phyloP scores from a whole-genome alignment of 2,113 vertebrate genomes.

The Microtus ochrogaster region DNA sequence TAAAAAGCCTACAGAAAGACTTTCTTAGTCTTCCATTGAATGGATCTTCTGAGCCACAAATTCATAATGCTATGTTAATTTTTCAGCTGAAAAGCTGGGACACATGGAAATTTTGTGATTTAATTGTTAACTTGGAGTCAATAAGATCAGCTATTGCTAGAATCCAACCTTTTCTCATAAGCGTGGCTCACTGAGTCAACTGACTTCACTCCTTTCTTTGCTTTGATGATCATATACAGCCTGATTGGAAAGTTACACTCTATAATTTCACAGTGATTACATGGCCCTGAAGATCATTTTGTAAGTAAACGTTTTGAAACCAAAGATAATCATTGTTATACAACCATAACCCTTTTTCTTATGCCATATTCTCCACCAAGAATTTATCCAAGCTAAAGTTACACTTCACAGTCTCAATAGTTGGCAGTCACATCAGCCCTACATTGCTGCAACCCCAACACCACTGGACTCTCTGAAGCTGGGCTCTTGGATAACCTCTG shows the following conservation, averaged over 20 bases:
- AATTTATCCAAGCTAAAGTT: conserved; percentile 73
- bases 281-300: conserved; percentile 73
- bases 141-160: conserved; percentile 39
- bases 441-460: conserved; percentile 2
- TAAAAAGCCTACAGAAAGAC: not conserved
- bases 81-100: conserved; percentile 39
- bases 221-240: conserved; percentile 65
- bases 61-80: not conserved
- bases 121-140: not conserved
- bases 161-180: conserved; percentile 41
- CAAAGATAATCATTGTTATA: conserved; percentile 80
- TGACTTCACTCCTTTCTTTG: conserved; percentile 52
- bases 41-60: not conserved
- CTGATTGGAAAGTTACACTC: conserved; percentile 77
- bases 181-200: conserved; percentile 53
- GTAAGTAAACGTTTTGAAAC: conserved; percentile 81
- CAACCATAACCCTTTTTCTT: conserved; percentile 73
- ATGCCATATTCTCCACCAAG: conserved; percentile 70
- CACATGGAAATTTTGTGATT: not conserved
- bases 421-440: not conserved
- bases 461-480: not conserved
- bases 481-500: not conserved
- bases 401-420: conserved; percentile 6
- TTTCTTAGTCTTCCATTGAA: not conserved
- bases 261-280: conserved; percentile 81